Base-by-base conservation (phyloP, 2,888 invertebrate genomes). In the Spicauda simplicius region DNA sequence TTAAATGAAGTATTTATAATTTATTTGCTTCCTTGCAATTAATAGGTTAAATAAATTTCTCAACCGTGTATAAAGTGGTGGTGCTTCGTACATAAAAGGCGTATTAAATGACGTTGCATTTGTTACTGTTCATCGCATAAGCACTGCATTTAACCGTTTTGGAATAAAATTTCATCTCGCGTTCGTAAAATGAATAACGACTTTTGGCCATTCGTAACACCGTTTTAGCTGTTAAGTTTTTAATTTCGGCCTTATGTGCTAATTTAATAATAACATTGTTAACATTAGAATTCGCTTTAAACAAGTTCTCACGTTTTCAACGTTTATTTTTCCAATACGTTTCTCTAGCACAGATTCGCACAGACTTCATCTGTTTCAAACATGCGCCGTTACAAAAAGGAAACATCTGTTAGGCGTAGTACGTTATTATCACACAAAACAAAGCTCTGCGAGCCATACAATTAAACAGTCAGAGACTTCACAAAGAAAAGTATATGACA, bases 401-500 rank as follows among this genome's bases (percentile, higher is more conserved):
- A 64, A 53, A 65, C 65, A 66, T 66, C 60, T 65, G 65, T 59
- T 65, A 65, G 54, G 11, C n/a, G 20, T 60, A 59, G 59, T 50
- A 56, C 61, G 50, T 66, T 60, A 67, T 67, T 61, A 67, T 61
- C 66, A 61, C 56, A 67, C 66, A 68, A 73, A 77, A 77, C 72
- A 73, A 76, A 74, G 72, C 69, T 69, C 71, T 70, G 67, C 76
- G 70, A 75, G 75, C 77, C 80, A 77, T 80, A 83, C 83, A 84
- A 86, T 83, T 80, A 84, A 78, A 81, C 75, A 82, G 75, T 80
- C 80, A 80, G 78, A 81, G 76, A 80, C 76, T 80, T 79, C 81
- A 87, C 84, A 86, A 88, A 86, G 84, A 82, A 81, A 82, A 85
- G 78, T 73, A 76, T 76, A 85, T 85, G 88, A 88, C 87, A 86